Evolutionary conservation across 2,888 invertebrate genomes (phyloP).

Genomic region (Ceratothoa steindachneri): DNA sequence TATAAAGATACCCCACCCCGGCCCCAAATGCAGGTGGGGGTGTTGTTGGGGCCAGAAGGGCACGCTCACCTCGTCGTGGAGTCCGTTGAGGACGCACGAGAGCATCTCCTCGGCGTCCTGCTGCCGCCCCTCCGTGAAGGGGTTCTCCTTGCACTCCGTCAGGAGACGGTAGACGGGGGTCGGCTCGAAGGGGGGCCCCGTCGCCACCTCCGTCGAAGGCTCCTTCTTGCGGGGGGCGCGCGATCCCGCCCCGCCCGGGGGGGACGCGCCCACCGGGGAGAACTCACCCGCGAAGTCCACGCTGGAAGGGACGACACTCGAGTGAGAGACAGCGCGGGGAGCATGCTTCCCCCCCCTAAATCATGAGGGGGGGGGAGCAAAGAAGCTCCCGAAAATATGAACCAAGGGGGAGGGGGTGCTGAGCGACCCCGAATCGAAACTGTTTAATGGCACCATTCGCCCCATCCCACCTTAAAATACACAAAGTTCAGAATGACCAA

Average conservation of each 20-base stretch:
- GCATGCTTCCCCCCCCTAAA: no score
- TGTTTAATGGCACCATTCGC: no score
- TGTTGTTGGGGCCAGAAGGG: no score
- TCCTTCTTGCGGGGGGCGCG: constrained; percentile 23
- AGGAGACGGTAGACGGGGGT: constrained; percentile 78
- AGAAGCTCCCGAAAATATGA: no score
- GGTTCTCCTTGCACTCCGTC: constrained; percentile 67
- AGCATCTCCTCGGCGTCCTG: constrained; percentile 98
- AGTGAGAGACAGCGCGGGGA: no score
- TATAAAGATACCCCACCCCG: no score
- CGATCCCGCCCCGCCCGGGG: constrained; percentile 51
- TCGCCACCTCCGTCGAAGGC: constrained; percentile 51
- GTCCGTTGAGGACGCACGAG: constrained; percentile 82
- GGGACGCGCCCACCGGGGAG: constrained; percentile 60
- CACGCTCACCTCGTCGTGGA: constrained; percentile 95
- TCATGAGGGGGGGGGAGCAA: no score
- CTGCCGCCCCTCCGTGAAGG: constrained; percentile 77
- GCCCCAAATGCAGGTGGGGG: no score
- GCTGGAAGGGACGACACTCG: constrained; percentile 21
- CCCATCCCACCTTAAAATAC: no score
- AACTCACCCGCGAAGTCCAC: constrained; percentile 38
- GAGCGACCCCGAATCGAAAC: no score
- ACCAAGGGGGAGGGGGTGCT: no score
- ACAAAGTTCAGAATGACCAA: no score
- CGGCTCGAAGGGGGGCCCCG: constrained; percentile 84